phyloP scores from a whole-genome alignment of 2,797 vertebrate genomes.

The Pteronotus mesoamericanus region DNA sequence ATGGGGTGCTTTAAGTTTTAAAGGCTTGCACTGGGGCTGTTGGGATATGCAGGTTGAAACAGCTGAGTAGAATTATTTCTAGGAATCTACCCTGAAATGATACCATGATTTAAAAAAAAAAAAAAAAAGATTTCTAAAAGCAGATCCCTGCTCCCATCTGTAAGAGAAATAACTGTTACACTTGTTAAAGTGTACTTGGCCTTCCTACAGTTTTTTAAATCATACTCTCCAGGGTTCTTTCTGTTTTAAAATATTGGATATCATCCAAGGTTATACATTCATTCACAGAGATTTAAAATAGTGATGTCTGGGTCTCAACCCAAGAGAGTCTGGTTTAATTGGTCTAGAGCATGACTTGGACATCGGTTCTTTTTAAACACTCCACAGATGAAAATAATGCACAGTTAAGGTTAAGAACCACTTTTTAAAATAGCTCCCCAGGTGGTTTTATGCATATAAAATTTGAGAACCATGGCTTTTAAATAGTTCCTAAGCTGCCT shows the following conservation, averaged over 20 bases:
- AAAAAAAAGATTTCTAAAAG: not conserved
- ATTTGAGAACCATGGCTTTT: not conserved
- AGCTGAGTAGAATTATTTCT: not conserved
- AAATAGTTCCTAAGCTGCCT: not conserved
- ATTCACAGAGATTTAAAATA: not conserved
- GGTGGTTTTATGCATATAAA: not conserved
- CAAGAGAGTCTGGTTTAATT: not conserved
- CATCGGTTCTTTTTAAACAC: not conserved
- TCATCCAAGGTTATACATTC: not conserved
- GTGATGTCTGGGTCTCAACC: not conserved
- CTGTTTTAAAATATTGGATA: not conserved
- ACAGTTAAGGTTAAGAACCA: not conserved
- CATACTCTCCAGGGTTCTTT: not conserved
- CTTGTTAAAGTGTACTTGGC: not conserved
- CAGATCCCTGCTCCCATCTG: not conserved
- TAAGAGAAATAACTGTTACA: not conserved
- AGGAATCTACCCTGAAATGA: not conserved
- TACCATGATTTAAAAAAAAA: not conserved
- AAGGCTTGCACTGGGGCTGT: not conserved
- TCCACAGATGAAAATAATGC: not conserved
- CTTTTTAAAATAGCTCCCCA: not conserved
- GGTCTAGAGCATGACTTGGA: not conserved
- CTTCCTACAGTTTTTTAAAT: not conserved
- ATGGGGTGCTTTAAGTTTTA: not conserved
- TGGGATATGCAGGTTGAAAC: not conserved